Evolutionary conservation across 2,888 invertebrate genomes (phyloP).

Genomic region (Eucera pruinosa): DNA sequence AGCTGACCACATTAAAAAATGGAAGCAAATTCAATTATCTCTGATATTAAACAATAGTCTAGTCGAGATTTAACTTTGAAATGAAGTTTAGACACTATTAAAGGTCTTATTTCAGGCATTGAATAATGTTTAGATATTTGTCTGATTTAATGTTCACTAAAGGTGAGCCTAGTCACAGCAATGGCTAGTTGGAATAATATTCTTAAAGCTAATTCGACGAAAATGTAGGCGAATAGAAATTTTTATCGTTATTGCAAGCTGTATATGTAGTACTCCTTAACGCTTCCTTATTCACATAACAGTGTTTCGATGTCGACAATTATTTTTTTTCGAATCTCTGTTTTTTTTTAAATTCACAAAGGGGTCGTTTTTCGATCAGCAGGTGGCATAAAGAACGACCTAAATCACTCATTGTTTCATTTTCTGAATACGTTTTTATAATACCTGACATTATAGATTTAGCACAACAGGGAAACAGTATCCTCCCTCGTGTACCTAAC

Average conservation of each 20-base stretch:
- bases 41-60: neutral
- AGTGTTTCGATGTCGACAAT: neutral
- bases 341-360: constrained; percentile 29
- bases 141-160: neutral
- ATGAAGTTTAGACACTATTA: constrained; percentile 8
- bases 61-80: neutral
- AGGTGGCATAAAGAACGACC: no score
- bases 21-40: constrained; percentile 11
- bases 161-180: constrained; percentile 5
- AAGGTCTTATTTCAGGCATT: constrained; percentile 17
- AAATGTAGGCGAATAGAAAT: no score
- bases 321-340: neutral
- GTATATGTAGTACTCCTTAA: no score
- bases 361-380: constrained; percentile 31
- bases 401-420: no score
- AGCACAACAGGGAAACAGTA: no score
- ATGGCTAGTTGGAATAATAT: neutral
- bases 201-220: neutral
- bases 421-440: no score
- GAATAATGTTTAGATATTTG: constrained; percentile 5
- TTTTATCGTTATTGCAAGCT: neutral
- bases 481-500: no score
- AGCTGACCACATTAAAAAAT: neutral
- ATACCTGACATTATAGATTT: no score
- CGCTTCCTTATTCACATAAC: constrained; percentile 1